Base-by-base conservation (phyloP, 2,888 invertebrate genomes). In the Drosophila kuntzei region DNA sequence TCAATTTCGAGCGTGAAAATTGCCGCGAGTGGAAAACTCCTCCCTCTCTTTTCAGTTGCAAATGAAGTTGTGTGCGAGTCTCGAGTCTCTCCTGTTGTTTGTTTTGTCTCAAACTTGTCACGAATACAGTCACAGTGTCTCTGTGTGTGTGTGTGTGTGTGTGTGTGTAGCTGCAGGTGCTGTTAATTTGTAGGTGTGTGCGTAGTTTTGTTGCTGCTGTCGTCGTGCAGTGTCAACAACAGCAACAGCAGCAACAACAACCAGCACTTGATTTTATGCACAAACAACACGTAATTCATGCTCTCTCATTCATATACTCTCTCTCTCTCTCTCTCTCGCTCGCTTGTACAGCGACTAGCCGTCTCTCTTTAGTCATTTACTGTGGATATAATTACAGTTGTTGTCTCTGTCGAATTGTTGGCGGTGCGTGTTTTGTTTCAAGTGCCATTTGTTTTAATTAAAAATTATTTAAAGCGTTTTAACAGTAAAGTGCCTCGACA, bases 391-490 rank as follows among this genome's bases (percentile, higher is more conserved):
- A 76, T 74, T 76, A 79, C 79, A 50, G 32, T 64, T 63, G 54
- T 51, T 72, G 47, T 77, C 62, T 76, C 59, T 80, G 66, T 60
- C 60, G 16, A 53, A 44, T 76, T 57, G 81, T 72, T 81, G 68
- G 64, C 77, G 36, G 75, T 71, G 87, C 84, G 84, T 83, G 87
- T 83, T 87, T 76, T 76, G 68, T 82, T 72, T 82, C 83, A 67
- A 88, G 83, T 76, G 73, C 71, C 87, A 84, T 74, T 89, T 89
- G 85, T 68, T 84, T 84, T 84, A 84, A 84, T 84, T 84, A 89
- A 84, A 64, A 89, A 80, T 83, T 77, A 83, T 87, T 89, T 87
- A 77, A 84, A 86, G 71, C 67, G 66, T 53, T 87, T 85, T 59
- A 62, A 67, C 68, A 63, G 32, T 61, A 41, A 87, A 74, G 61